Base-by-base conservation (phyloP, 2,888 invertebrate genomes). In the Pterostichus niger region DNA sequence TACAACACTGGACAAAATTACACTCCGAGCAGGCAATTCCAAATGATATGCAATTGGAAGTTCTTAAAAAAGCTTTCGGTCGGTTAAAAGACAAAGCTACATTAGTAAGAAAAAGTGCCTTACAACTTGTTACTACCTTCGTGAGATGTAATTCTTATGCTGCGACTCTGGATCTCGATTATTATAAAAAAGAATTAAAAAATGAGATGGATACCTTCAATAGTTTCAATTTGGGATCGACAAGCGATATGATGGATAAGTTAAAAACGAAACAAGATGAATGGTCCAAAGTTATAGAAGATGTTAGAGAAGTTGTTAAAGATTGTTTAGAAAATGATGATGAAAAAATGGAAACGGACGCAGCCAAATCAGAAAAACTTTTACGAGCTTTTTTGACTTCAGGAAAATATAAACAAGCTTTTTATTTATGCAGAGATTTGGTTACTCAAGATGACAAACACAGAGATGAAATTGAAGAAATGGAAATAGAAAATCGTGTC, bases 101-200 rank as follows among this genome's bases (percentile, higher is more conserved):
- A 6, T 92, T 93, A 81, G 98, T 98, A 0, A 92, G 98, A 40
- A 98, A 97, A 90, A 93, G 94, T 84, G 96, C 98, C 2, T 93
- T 97, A 82, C 94, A 94, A 87, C 91, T 97, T 46, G 88, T 97
- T 4, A 95, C 95, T 84, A 92, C 94, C 13, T 94, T 98, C 88
- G 90, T 99, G 54, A 94, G 96, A 88, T 93, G 94, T 85, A 98
- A 99, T 91, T 96, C 96, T 4, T 98, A 94, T 89, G 94, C 96
- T n/a, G 94, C 94, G 0, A 94, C 94, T 90, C 92, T 64, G 7
- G 33, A 83, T 80, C 9, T 82, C 13, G 82, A 82, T 49, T 59
- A 31, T 31, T 75, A 31, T 15, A 13, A 79, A 44, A 15, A 56
- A 31, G 82, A 64, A 17, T 31, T 83, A 10, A 46, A 49, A 54